Evolutionary conservation across 2,888 invertebrate species (phyloP).

Genomic region (Drosophila leonis): DNA sequence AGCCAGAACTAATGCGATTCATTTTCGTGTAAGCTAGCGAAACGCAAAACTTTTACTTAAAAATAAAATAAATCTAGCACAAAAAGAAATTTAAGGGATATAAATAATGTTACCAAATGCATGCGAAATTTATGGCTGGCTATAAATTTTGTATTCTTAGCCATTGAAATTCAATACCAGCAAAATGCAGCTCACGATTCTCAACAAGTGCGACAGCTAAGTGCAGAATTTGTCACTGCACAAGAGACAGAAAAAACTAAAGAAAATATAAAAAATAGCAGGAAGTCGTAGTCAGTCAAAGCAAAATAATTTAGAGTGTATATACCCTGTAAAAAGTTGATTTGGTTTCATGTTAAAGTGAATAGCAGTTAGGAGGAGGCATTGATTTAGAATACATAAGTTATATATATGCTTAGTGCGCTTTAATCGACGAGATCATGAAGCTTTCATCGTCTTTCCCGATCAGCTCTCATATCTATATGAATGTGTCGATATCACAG

Average conservation of each 20-base stretch:
- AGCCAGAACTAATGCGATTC: slow-evolving; percentile 68
- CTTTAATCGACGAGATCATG: no score
- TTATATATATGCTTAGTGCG: no score
- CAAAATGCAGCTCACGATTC: slow-evolving; percentile 71
- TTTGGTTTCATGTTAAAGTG: no score
- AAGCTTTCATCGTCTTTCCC: no score
- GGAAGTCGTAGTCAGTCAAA: not conserved
- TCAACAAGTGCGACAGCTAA: slow-evolving; percentile 69
- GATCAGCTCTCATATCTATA: no score
- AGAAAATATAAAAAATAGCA: slow-evolving; percentile 23
- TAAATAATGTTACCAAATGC: slow-evolving; percentile 36
- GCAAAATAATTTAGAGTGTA: not conserved
- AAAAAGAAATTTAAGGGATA: slow-evolving; percentile 5
- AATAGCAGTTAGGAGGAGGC: no score
- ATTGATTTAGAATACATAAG: no score
- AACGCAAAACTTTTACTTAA: slow-evolving; percentile 45
- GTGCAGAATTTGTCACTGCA: slow-evolving; percentile 69
- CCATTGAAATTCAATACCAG: slow-evolving; percentile 69
- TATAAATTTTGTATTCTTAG: slow-evolving; percentile 58
- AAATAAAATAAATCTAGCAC: not conserved
- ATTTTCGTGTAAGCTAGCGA: slow-evolving; percentile 67
- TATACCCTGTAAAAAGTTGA: not conserved
- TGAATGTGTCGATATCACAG: no score
- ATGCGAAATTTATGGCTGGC: slow-evolving; percentile 41
- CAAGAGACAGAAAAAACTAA: not conserved